Conservation (phyloP, 2,113 vertebrate genomes). For the Cynopterus brachyotis region DNA sequence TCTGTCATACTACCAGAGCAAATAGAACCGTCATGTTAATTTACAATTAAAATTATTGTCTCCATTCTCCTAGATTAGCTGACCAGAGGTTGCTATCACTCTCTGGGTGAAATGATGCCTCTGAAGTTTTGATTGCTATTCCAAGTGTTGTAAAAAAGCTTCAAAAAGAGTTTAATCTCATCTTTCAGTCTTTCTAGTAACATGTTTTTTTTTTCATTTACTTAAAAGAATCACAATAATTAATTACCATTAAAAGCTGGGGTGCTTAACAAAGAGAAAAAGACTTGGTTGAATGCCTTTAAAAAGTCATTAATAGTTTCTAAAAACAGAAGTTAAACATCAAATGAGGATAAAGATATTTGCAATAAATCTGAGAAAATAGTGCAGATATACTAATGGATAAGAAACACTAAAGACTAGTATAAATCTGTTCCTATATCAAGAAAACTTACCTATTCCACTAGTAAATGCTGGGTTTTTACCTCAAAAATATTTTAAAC, state of each 20-base stretch:
- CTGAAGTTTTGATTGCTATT: background rate
- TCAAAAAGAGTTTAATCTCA: background rate
- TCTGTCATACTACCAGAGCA: background rate
- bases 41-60: background rate
- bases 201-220: background rate
- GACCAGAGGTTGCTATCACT: background rate
- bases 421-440: background rate
- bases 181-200: background rate
- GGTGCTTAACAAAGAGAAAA: background rate
- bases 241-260: background rate
- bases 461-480: background rate
- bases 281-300: background rate
- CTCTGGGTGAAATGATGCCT: background rate
- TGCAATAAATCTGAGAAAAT: background rate
- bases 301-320: background rate
- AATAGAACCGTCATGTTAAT: background rate
- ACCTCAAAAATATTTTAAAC: background rate
- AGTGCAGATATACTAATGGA: background rate
- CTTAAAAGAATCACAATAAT: background rate
- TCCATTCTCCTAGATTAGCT: background rate
- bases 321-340: background rate
- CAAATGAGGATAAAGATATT: background rate
- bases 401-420: background rate
- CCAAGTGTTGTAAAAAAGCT: background rate
- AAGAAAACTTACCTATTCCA: background rate